Percentiles rank a stretch among this genome's conserved stretches.
Conservation (phyloP, 2,113 vertebrate species). For the Elgaria multicarinata region DNA sequence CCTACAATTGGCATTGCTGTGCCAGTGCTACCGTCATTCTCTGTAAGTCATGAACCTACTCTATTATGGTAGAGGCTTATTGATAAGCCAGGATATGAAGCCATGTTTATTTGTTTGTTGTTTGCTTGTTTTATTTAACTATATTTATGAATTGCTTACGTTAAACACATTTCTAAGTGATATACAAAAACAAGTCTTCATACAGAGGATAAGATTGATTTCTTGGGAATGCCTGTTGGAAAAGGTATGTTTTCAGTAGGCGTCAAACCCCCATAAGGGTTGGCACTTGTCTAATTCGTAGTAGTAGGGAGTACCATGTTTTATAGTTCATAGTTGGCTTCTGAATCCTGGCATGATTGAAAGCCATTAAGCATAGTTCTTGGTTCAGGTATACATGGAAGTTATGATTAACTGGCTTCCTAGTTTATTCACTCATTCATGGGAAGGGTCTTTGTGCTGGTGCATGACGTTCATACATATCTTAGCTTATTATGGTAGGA, state of each 20-base stretch:
- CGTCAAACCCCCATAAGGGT: too few relatives aligned
- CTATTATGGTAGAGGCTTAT: background rate
- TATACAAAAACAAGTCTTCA: too few relatives aligned
- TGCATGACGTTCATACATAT: background rate
- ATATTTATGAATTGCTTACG: too few relatives aligned
- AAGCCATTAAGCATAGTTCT: background rate
- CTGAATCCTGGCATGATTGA: background rate
- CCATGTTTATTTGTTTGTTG: too few relatives aligned
- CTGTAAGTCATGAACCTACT: background rate
- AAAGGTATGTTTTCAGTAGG: too few relatives aligned
- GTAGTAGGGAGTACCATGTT: too few relatives aligned
- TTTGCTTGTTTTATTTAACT: too few relatives aligned
- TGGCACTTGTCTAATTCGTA: too few relatives aligned
- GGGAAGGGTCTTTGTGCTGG: background rate
- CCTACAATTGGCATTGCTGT: background rate
- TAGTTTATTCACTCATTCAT: background rate
- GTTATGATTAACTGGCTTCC: background rate
- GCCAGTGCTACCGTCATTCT: background rate
- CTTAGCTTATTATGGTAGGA: background rate
- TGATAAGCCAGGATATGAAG: background rate
- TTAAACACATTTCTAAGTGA: too few relatives aligned
- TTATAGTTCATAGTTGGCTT: background rate
- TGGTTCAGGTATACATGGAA: background rate
- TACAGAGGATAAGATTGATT: too few relatives aligned
- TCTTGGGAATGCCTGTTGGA: too few relatives aligned